Evolutionary conservation across 2,113 vertebrate species (phyloP), one percentile per base, ranked within the genome.

Genomic region (Pachypanchax playfairii): DNA sequence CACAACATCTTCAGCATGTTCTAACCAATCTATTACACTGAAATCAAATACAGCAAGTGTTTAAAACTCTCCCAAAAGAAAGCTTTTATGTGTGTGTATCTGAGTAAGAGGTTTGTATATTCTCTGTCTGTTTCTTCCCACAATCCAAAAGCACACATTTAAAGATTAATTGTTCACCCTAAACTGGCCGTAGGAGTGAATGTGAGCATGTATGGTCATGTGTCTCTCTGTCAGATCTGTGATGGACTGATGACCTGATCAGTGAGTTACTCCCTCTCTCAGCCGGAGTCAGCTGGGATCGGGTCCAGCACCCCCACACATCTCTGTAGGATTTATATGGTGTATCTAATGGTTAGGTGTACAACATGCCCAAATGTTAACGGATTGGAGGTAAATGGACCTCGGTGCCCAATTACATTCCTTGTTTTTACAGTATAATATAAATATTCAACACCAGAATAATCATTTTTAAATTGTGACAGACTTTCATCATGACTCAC

Each of bases 381-480:
- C 18, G 5, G 35, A 28, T 43, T 43, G 41, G 38, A n/a, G 6
- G 25, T 2, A 29, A 49, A 43, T 5, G 0, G 6, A 24, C 44
- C 22, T 28, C 12, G 1, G 25, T 29, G 38, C 38, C 25, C 25
- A 42, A 18, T 29, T 29, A 29, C n/a, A 25, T 29, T 22, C 15
- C 1, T 56, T 57, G 13, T 66, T 47, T 56, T 29, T 41, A 38
- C 43, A 33, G 4, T 10, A 1, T 38, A 49, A 57, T 29, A 9
- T 48, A 41, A 57, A 57, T 43, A 57, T 57, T 56, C 24, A 43
- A 11, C 11, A 6, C 53, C 9, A 41, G 17, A 55, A 15, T n/a
- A 4, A 42, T 1, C 15, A 14, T n/a, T 13, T 43, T 42, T 41
- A 38, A 22, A 54, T 54, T 38, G 21, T n/a, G 21, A 22, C 21